phyloP scores from a whole-genome alignment of 2,888 invertebrate species.

The Amblyteles armatorius region DNA sequence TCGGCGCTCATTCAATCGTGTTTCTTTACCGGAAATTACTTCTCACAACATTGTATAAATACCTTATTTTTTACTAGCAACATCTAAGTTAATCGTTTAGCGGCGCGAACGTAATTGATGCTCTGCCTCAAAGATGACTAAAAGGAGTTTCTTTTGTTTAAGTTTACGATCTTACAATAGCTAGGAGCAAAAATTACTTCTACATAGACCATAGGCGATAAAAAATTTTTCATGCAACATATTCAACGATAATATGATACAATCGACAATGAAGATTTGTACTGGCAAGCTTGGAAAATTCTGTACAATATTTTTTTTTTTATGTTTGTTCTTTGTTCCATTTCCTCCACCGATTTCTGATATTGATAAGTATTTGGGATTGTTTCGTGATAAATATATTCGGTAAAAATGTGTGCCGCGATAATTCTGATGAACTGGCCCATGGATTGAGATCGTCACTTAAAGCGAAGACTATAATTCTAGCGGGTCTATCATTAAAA shows the following conservation, averaged over 20 bases:
- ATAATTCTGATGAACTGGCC: slow-evolving; percentile 47
- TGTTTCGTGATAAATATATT: slow-evolving; percentile 41
- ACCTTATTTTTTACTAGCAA: slow-evolving; percentile 52
- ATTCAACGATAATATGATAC: slow-evolving; percentile 43
- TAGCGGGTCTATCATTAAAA: slow-evolving; percentile 7
- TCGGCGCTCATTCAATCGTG: slow-evolving; percentile 6
- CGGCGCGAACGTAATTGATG: slow-evolving; percentile 36
- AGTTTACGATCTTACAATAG: slow-evolving; percentile 33
- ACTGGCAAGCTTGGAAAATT: slow-evolving; percentile 49
- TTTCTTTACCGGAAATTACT: not conserved
- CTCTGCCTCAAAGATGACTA: slow-evolving; percentile 42
- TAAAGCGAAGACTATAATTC: slow-evolving; percentile 48
- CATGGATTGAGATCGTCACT: slow-evolving; percentile 57
- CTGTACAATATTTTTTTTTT: slow-evolving; percentile 48
- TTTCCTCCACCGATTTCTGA: slow-evolving; percentile 50
- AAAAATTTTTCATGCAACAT: slow-evolving; percentile 27
- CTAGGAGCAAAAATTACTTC: slow-evolving; percentile 6
- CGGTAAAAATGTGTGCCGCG: slow-evolving; percentile 51
- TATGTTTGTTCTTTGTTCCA: not conserved
- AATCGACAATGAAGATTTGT: slow-evolving; percentile 30
- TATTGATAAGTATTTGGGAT: slow-evolving; percentile 34
- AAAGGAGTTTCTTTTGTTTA: slow-evolving; percentile 19
- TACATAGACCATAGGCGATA: slow-evolving; percentile 14
- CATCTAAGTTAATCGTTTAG: slow-evolving; percentile 45
- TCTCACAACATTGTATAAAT: slow-evolving; percentile 47